Evolutionary conservation across 2,113 vertebrate genomes (phyloP).

Genomic region (Salvelinus sp.): DNA sequence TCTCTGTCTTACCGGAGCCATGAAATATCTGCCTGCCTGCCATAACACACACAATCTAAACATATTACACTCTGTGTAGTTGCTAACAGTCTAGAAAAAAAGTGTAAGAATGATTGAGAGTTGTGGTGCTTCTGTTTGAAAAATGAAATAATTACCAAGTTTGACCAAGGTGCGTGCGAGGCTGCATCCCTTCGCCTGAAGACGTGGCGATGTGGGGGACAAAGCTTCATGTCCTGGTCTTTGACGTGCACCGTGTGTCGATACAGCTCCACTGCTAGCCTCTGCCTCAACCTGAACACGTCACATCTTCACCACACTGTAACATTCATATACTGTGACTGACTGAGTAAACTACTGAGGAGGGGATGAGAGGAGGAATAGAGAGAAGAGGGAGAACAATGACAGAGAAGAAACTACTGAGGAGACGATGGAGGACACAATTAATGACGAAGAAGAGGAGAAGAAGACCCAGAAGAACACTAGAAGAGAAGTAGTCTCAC

Average conservation of each 20-base stretch:
- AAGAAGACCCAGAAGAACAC: not conserved
- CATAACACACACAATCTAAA: not conserved
- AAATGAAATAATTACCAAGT: slow-evolving; percentile 11
- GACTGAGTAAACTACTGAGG: too few relatives aligned
- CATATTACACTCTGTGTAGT: too few relatives aligned
- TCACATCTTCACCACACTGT: not conserved
- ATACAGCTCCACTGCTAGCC: slow-evolving; percentile 6
- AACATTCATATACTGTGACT: too few relatives aligned
- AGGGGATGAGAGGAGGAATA: too few relatives aligned
- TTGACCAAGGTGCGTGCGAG: not conserved
- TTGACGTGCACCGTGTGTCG: slow-evolving; percentile 1
- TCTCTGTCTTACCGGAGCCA: slow-evolving; percentile 6
- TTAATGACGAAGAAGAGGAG: not conserved
- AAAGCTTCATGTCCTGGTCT: not conserved
- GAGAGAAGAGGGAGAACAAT: not conserved
- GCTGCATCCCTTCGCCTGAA: not conserved
- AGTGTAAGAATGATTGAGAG: too few relatives aligned
- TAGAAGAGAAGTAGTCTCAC: not conserved
- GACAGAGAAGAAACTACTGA: not conserved
- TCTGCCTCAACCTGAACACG: not conserved
- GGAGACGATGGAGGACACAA: too few relatives aligned
- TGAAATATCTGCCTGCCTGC: slow-evolving; percentile 16
- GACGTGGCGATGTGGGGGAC: too few relatives aligned
- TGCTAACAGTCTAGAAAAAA: too few relatives aligned
- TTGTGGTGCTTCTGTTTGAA: too few relatives aligned